Evolutionary conservation across 2,113 vertebrate genomes (phyloP).

Genomic region (Pampusana beccarii): DNA sequence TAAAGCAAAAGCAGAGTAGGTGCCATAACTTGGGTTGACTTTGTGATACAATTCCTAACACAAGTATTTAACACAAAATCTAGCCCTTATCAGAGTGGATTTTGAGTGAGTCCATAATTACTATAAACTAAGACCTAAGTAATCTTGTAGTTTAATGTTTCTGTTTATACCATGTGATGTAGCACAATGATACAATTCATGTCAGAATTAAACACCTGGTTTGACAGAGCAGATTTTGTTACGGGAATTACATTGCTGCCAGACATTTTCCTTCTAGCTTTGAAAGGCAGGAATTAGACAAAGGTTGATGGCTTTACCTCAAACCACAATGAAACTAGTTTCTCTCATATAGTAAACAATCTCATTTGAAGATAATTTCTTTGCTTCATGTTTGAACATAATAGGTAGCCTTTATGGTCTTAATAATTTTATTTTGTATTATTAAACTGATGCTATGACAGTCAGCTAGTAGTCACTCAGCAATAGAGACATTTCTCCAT

Average conservation of each 20-base stretch:
- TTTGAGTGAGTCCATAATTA: neutral
- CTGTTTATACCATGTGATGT: neutral
- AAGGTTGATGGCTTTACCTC: neutral
- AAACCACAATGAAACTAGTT: conserved; percentile 3
- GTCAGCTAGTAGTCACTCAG: conserved; percentile 19
- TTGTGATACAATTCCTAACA: neutral
- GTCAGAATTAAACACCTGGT: conserved; percentile 15
- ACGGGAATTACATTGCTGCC: neutral
- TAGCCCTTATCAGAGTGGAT: neutral
- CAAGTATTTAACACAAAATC: neutral
- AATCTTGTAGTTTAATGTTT: neutral
- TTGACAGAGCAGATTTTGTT: neutral
- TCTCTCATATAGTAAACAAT: conserved; percentile 38
- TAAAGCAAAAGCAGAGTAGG: neutral
- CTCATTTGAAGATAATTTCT: conserved; percentile 34
- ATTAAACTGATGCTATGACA: conserved; percentile 49
- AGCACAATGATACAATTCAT: neutral
- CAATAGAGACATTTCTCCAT: conserved; percentile 35
- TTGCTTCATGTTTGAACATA: conserved; percentile 15
- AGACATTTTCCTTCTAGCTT: neutral
- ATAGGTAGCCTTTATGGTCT: neutral
- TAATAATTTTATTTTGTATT: conserved; percentile 36
- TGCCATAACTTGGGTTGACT: neutral
- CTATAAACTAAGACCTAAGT: neutral
- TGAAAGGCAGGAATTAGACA: neutral